These are phyloP conservation scores for Eurypyga helias DNA, from an alignment of 2,113 vertebrate genomes.

Conservation along the genomic window DNA sequence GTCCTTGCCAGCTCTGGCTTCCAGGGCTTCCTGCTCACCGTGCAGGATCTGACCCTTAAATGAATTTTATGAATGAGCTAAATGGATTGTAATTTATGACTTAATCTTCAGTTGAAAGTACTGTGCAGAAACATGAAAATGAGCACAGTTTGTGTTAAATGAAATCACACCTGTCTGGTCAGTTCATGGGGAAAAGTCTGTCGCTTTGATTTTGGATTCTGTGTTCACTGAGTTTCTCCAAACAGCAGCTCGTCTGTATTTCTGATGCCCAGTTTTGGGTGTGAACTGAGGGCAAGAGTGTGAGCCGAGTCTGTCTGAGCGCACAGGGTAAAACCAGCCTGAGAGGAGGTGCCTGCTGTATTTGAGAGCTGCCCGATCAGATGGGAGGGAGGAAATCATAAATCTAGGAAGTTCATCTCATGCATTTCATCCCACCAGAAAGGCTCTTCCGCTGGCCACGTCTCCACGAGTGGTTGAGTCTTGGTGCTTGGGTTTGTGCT, in stretches of 20 bases:
- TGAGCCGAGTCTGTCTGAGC: not conserved
- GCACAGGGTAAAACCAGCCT: not conserved
- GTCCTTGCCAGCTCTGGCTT: not conserved
- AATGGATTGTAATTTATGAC: conserved; percentile 45
- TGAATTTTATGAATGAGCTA: conserved; percentile 57
- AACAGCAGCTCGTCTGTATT: not conserved
- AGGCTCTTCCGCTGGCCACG: not conserved
- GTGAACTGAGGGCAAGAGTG: not conserved
- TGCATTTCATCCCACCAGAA: not conserved
- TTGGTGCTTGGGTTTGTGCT: not conserved
- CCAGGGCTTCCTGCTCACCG: not conserved
- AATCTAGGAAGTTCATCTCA: not conserved
- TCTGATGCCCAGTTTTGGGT: not conserved
- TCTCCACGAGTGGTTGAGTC: not conserved
- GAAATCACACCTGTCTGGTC: not conserved
- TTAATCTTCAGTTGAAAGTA: conserved; percentile 29
- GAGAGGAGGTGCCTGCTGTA: conserved; percentile 5
- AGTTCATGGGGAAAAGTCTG: not conserved
- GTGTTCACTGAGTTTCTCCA: not conserved
- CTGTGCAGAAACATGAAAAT: conserved; percentile 2
- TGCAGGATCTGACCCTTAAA: conserved; percentile 9
- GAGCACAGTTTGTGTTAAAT: not conserved
- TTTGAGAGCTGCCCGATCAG: not conserved
- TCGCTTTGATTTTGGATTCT: not conserved
- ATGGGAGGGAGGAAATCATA: not conserved